Evolutionary conservation across 92 coral and sea anemone species (phyloP), one percentile per base, ranked within the genome.

Genomic region (Phenganax marumi): DNA sequence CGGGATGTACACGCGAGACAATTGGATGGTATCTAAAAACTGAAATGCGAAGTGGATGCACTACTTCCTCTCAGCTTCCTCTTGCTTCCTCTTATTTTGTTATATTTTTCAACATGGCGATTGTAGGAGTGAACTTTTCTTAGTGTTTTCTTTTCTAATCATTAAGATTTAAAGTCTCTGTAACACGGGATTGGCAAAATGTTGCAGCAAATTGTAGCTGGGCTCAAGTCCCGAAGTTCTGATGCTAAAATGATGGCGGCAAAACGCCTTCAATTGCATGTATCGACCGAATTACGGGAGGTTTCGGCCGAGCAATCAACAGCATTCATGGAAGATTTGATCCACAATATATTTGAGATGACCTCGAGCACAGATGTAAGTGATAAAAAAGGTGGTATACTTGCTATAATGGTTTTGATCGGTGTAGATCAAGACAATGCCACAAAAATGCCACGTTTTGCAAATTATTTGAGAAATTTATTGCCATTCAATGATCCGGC

Each of bases 401-500:
- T 96, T 88, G 99, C 99, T 17, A 96, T 96, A 88, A 93, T 96
- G 81, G 97, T 91, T 50, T 74, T 95, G 70, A 90, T 95, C 63
- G 98, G 98, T 33, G 93, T 95, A 18, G 93, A 94, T 85, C 96
- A 93, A n/a, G 99, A 90, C 33, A 96, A 91, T 84, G 97, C 99
- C 13, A 92, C 98, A 7, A 92, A 90, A 82, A 92, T 92, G 97
- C 87, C 91, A 73, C 87, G 99, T 49, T 96, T 96, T 85, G 99
- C 99, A 10, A 96, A 96, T 76, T 96, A 92, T 83, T 85, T 96
- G 79, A 91, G 99, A 43, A 92, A 90, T 75, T 88, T 92, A 17
- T 80, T 96, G 77, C 99, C 99, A 13, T 96, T 97, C 25, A 92
- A 91, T 85, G 99, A 96, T 76, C 91, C 97, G 25, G 90, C 77